Evolutionary conservation across 2,113 vertebrate genomes (phyloP).

Genomic region (Perca schrenkii): DNA sequence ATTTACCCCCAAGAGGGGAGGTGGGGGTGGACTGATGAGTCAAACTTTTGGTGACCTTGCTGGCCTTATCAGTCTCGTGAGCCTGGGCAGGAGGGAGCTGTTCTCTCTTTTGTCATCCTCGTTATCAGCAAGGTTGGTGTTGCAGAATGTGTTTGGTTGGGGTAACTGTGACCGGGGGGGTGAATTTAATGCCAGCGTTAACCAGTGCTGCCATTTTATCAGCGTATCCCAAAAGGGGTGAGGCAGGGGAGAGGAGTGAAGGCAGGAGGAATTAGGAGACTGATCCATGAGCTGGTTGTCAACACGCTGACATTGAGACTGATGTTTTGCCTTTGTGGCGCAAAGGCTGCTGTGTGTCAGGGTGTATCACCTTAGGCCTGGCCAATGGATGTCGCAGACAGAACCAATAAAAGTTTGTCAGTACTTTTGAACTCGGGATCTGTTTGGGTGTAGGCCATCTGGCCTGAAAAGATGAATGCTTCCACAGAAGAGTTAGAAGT

Average conservation of each 20-base stretch:
- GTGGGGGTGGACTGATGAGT: not conserved
- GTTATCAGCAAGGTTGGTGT: slow-evolving; percentile 1
- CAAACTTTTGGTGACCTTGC: not conserved
- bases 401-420: not conserved
- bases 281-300: slow-evolving; percentile 12
- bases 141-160: not conserved
- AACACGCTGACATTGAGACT: not conserved
- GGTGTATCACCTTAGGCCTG: not conserved
- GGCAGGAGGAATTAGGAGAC: not conserved
- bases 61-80: not conserved
- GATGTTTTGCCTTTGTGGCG: not conserved
- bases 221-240: not conserved
- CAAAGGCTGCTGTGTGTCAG: not conserved
- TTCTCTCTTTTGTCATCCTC: not conserved
- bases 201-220: not conserved
- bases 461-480: not conserved
- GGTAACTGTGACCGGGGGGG: not conserved
- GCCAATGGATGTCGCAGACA: not conserved
- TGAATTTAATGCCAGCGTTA: not conserved
- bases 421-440: not conserved
- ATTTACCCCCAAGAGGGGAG: not conserved
- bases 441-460: not conserved
- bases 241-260: not conserved
- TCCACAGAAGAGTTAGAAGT: not conserved
- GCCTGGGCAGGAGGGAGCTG: not conserved